Percentiles rank a stretch among this genome's conserved stretches.
Evolutionary conservation across 2,888 invertebrate species (phyloP).

Genomic region (Amaurobius ferox): DNA sequence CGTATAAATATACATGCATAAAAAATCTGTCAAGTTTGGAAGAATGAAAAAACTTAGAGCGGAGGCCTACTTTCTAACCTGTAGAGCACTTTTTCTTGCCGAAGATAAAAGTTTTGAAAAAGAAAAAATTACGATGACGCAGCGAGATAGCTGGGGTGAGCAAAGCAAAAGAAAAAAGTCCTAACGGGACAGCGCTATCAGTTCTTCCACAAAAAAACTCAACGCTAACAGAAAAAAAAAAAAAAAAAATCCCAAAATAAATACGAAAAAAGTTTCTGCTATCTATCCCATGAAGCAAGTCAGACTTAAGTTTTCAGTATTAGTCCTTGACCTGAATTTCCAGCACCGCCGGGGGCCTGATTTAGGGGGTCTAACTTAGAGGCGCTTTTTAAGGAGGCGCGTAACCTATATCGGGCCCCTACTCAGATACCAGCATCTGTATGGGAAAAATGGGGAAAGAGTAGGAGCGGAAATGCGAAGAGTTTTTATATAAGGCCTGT

Average conservation of each 20-base stretch:
- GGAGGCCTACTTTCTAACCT: slow-evolving; percentile 67
- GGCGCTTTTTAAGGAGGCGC: slow-evolving; percentile 57
- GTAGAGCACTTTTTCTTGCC: slow-evolving; percentile 43
- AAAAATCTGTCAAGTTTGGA: neutral
- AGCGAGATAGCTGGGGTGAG: slow-evolving; percentile 33
- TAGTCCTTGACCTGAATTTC: slow-evolving; percentile 67
- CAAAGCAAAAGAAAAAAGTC: neutral
- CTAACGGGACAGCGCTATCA: slow-evolving; percentile 32
- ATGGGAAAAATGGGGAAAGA: slow-evolving; percentile 53
- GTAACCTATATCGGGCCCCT: slow-evolving; percentile 56
- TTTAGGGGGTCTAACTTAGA: slow-evolving; percentile 37
- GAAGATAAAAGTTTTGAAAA: slow-evolving; percentile 4
- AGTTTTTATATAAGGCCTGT: slow-evolving; percentile 25
- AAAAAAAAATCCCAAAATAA: slow-evolving; percentile 23
- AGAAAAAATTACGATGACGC: slow-evolving; percentile 30
- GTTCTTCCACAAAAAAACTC: neutral
- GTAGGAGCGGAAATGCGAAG: slow-evolving; percentile 19
- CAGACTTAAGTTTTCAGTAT: slow-evolving; percentile 56
- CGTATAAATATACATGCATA: slow-evolving; percentile 61
- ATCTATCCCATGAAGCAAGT: slow-evolving; percentile 66
- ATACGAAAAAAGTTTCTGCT: slow-evolving; percentile 33
- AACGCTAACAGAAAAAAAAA: slow-evolving; percentile 9
- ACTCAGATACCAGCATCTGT: slow-evolving; percentile 38
- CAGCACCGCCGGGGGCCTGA: slow-evolving; percentile 42
- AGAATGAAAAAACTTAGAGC: slow-evolving; percentile 15